Conservation (phyloP, 2,797 vertebrate species). For the Mycteria americana region DNA sequence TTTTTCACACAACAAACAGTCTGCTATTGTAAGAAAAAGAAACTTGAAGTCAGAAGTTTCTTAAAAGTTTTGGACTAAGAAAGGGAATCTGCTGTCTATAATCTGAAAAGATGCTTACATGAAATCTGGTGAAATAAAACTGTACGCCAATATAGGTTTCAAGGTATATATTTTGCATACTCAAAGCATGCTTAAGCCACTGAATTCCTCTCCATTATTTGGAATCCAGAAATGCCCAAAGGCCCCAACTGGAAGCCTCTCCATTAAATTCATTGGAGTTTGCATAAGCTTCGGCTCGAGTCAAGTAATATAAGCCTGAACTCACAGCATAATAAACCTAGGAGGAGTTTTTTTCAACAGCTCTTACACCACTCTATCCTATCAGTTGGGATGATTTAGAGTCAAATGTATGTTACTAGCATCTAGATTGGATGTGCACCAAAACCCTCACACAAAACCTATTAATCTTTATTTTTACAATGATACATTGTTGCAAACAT, state of each 20-base stretch:
- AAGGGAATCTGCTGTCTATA: not conserved
- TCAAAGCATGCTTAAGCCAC: not conserved
- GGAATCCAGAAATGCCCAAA: not conserved
- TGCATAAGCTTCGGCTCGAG: not conserved
- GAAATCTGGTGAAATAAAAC: not conserved
- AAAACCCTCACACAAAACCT: slow-evolving; percentile 1
- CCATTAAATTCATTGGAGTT: not conserved
- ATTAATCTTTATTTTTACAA: not conserved
- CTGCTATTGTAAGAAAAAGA: not conserved
- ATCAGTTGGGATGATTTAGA: not conserved
- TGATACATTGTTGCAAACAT: not conserved
- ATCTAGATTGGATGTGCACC: not conserved
- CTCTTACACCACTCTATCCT: not conserved
- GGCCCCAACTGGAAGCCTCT: not conserved
- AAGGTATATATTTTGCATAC: not conserved
- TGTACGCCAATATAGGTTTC: not conserved
- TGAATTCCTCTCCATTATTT: not conserved
- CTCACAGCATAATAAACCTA: not conserved
- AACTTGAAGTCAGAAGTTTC: not conserved
- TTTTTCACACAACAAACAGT: not conserved
- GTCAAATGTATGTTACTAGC: not conserved
- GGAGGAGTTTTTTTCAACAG: not conserved
- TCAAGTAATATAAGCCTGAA: not conserved
- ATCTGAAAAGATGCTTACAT: not conserved
- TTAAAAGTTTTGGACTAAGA: not conserved